Evolutionary conservation across 1,140 invertebrate species (phyloP).

Genomic region (Diorhabda elongata): DNA sequence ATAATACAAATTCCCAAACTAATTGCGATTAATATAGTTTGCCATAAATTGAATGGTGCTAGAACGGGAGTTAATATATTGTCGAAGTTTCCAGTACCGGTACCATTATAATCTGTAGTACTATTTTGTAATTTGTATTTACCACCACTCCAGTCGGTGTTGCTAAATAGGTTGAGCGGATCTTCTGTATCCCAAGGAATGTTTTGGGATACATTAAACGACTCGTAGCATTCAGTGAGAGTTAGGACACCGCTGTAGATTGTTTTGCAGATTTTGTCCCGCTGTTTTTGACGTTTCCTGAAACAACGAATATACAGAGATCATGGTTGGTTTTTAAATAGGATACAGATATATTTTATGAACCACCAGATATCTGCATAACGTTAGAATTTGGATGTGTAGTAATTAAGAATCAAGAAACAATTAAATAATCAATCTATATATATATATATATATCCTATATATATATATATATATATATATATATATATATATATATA

Average conservation of each 20-base stretch:
- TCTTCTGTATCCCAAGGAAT: conserved; percentile 27
- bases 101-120: conserved; percentile 34
- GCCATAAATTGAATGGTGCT: conserved; percentile 86
- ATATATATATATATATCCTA: no score
- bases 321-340: conserved; percentile 2
- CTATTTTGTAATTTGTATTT: conserved; percentile 21
- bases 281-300: conserved; percentile 63
- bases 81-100: conserved; percentile 25
- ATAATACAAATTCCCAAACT: conserved; percentile 84
- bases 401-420: no score
- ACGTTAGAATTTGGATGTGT: no score
- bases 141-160: conserved; percentile 24
- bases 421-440: no score
- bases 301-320: conserved; percentile 29
- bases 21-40: conserved; percentile 87
- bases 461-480: no score
- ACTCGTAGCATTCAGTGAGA: conserved; percentile 56
- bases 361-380: no score
- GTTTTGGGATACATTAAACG: conserved; percentile 48
- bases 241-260: conserved; percentile 59
- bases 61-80: conserved; percentile 57
- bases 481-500: no score
- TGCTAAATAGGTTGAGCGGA: conserved; percentile 36
- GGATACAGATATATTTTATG: no score
- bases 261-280: conserved; percentile 61